These are phyloP conservation scores for Cynoglossus semilaevis DNA, from an alignment of 2,113 vertebrate genomes.

Conservation along the genomic window DNA sequence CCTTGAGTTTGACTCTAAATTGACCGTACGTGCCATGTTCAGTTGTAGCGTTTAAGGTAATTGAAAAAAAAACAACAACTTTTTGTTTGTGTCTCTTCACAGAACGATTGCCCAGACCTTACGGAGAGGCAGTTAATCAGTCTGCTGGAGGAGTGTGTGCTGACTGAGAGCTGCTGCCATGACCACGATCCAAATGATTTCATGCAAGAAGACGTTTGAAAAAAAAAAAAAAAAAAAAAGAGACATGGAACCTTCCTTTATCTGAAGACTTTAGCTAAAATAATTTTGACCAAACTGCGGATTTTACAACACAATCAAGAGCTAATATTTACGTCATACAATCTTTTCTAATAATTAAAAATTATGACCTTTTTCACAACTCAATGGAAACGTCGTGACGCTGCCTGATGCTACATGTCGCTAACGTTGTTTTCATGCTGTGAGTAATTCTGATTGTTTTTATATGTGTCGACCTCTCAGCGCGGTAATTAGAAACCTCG, in stretches of 20 bases:
- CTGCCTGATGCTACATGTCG: neutral
- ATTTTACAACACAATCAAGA: no score
- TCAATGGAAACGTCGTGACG: no score
- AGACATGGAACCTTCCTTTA: slow-evolving; percentile 20
- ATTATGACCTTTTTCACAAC: no score
- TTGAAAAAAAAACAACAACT: neutral
- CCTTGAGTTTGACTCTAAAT: no score
- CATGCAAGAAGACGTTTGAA: slow-evolving; percentile 1
- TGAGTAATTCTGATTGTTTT: slow-evolving; percentile 18
- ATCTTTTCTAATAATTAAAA: no score
- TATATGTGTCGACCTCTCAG: slow-evolving; percentile 32
- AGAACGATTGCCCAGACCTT: slow-evolving; percentile 51
- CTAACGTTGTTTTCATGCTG: neutral
- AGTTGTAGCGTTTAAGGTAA: no score
- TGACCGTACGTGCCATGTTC: no score
- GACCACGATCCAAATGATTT: slow-evolving; percentile 11
- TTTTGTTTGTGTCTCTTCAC: slow-evolving; percentile 25
- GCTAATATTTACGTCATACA: no score
- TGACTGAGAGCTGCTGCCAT: slow-evolving; percentile 39
- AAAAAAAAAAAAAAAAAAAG: neutral
- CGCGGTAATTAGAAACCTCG: slow-evolving; percentile 39
- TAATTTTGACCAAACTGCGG: no score
- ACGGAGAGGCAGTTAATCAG: slow-evolving; percentile 63
- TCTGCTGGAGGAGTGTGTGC: slow-evolving; percentile 70
- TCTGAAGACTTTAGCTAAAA: neutral